These are phyloP conservation scores for Pelecanus crispus DNA, from an alignment of 2,113 vertebrate genomes.

Conservation along the genomic window DNA sequence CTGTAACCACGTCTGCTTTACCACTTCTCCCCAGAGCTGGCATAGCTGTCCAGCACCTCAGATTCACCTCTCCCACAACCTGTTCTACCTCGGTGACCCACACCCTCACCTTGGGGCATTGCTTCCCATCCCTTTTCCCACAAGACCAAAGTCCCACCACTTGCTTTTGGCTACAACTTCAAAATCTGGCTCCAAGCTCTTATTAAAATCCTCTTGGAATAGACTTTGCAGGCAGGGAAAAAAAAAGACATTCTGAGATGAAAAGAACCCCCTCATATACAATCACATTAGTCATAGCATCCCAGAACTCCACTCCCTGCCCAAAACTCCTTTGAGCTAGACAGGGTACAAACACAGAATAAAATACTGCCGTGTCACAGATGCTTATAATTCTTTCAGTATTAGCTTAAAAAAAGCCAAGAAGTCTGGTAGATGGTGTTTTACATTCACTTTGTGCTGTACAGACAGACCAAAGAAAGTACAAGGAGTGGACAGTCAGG, in stretches of 20 bases:
- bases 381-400: not conserved
- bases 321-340: not conserved
- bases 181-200: not conserved
- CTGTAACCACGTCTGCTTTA: not conserved
- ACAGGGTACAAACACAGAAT: not conserved
- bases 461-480: not conserved
- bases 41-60: not conserved
- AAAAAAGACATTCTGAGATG: not conserved
- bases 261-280: not conserved
- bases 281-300: not conserved
- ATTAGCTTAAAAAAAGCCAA: not conserved
- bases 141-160: not conserved
- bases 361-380: slow-evolving; percentile 2
- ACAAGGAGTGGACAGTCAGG: not conserved
- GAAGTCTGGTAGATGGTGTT: not conserved
- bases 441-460: not conserved
- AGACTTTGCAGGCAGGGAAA: not conserved
- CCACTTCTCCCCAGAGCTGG: not conserved
- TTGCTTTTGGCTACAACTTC: not conserved
- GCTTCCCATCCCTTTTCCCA: not conserved
- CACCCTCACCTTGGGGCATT: not conserved
- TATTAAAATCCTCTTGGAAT: not conserved
- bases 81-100: not conserved
- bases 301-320: not conserved
- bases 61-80: not conserved